phyloP scores from a whole-genome alignment of 2,113 vertebrate species.

The Toxotes jaculatrix region DNA sequence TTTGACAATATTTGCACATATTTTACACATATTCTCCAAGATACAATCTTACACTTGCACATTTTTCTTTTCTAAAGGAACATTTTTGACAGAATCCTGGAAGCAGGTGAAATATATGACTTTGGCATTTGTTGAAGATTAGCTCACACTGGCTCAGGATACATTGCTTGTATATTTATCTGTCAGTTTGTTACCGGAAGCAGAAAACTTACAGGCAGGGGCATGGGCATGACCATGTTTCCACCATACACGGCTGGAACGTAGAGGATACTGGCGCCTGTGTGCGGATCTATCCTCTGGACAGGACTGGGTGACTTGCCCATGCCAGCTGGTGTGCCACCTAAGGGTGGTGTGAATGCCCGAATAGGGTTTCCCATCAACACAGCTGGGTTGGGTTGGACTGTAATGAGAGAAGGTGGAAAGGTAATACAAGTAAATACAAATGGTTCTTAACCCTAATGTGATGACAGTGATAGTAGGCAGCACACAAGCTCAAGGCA shows the following conservation, averaged over 20 bases:
- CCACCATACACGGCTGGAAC: slow-evolving; percentile 98
- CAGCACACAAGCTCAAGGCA: neutral
- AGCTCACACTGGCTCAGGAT: neutral
- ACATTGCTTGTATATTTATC: neutral
- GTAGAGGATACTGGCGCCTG: slow-evolving; percentile 97
- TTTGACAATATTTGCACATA: neutral
- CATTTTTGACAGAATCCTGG: neutral
- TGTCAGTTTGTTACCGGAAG: neutral
- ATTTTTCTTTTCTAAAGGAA: neutral
- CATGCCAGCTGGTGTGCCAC: slow-evolving; percentile 88
- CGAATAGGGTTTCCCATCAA: slow-evolving; percentile 97
- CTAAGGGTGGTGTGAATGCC: slow-evolving; percentile 94
- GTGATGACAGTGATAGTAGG: neutral
- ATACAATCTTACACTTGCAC: neutral
- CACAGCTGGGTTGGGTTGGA: slow-evolving; percentile 94
- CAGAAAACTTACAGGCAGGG: slow-evolving; percentile 91
- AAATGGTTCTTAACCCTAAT: neutral
- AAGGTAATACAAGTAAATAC: slow-evolving; percentile 43
- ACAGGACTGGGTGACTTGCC: slow-evolving; percentile 99
- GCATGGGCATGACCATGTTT: slow-evolving; percentile 99
- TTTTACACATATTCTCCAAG: neutral
- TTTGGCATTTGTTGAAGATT: neutral
- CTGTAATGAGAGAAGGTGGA: slow-evolving; percentile 78
- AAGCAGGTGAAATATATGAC: neutral
- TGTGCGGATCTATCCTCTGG: slow-evolving; percentile 98